Evolutionary conservation across 2,888 invertebrate genomes (phyloP).

Genomic region (Mechanitis mazaeus): DNA sequence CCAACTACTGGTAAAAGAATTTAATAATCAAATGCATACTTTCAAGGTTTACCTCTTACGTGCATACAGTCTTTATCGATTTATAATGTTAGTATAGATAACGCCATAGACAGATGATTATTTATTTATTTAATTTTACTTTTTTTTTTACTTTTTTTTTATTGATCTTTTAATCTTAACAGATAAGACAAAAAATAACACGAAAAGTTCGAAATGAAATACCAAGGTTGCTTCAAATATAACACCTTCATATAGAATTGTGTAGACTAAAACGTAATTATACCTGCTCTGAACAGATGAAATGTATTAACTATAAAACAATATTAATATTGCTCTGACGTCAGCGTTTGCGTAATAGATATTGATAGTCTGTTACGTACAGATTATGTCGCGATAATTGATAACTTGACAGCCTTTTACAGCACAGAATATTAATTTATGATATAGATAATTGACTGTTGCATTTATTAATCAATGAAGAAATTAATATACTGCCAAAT

Average conservation of each 20-base stretch:
- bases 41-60: no score
- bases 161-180: no score
- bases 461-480: neutral
- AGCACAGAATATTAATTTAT: constrained; percentile 4
- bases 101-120: no score
- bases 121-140: no score
- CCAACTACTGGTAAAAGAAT: no score
- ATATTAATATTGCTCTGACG: neutral
- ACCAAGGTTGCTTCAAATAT: constrained; percentile 12
- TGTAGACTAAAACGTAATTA: neutral
- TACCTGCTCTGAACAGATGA: neutral
- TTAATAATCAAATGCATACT: no score
- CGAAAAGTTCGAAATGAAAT: neutral
- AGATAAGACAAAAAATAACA: no score
- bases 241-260: constrained; percentile 13
- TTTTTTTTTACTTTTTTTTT: no score
- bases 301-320: neutral
- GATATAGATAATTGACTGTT: neutral
- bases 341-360: constrained; percentile 1
- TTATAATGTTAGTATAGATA: no score
- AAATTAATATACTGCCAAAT: no score
- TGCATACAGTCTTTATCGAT: no score
- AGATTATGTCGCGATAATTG: constrained; percentile 2
- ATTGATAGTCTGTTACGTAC: neutral
- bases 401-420: neutral